phyloP scores from a whole-genome alignment of 2,888 invertebrate species.

The Agrochola lota region DNA sequence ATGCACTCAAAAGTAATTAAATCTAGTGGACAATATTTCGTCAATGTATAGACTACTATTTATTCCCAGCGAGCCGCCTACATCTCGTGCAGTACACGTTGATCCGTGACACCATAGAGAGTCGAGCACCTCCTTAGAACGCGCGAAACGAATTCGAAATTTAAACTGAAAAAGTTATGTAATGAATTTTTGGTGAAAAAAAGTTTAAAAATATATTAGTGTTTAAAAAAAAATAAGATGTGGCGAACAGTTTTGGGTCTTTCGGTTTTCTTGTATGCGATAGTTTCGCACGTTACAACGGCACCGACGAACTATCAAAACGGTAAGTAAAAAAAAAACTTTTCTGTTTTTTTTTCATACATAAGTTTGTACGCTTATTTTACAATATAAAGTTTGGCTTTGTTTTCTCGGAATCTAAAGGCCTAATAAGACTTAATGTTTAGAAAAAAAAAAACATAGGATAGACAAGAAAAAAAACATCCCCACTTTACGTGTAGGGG shows the following conservation, averaged over 20 bases:
- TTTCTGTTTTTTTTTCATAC: background rate
- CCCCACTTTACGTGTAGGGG: too few species aligned
- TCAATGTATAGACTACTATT: conserved; percentile 68
- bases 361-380: background rate
- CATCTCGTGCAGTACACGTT: conserved; percentile 75
- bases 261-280: conserved; percentile 64
- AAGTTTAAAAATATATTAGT: background rate
- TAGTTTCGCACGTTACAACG: conserved; percentile 70
- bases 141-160: conserved; percentile 50
- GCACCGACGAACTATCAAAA: conserved; percentile 74
- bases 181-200: conserved; percentile 7
- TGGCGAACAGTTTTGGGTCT: conserved; percentile 66
- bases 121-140: conserved; percentile 33
- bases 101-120: conserved; percentile 67
- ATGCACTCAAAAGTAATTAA: conserved; percentile 54
- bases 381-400: background rate
- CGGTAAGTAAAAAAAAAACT: conserved; percentile 72
- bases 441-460: background rate
- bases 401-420: background rate
- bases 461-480: too few species aligned
- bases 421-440: background rate
- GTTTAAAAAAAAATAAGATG: conserved; percentile 56
- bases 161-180: conserved; percentile 17
- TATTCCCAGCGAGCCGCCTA: conserved; percentile 72
- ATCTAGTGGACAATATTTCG: conserved; percentile 58